Conservation (phyloP, 2,888 invertebrate genomes). For the Melanostoma mellinum region DNA sequence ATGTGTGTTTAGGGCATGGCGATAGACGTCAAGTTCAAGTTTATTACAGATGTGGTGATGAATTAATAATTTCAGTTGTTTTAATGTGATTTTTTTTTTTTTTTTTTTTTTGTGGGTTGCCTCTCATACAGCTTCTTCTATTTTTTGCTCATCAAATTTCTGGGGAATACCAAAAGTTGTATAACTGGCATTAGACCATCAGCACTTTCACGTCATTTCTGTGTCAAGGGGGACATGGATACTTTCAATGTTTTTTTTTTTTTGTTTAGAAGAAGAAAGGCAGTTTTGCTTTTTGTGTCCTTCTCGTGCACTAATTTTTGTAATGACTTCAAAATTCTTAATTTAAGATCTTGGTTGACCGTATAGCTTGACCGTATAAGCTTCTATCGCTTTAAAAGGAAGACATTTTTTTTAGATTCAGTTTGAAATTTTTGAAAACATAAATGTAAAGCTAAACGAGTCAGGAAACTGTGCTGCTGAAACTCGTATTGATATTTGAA, state of each 20-base stretch:
- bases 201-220: slow-evolving; percentile 66
- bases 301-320: no score
- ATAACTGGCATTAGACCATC: slow-evolving; percentile 50
- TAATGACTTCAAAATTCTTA: no score
- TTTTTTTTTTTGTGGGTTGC: slow-evolving; percentile 7
- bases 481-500: no score
- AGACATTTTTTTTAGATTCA: no score
- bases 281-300: no score
- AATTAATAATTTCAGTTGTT: slow-evolving; percentile 60
- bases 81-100: slow-evolving; percentile 29
- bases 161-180: slow-evolving; percentile 72
- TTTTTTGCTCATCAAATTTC: slow-evolving; percentile 57
- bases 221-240: slow-evolving; percentile 11
- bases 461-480: no score
- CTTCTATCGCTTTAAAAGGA: no score
- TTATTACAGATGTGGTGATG: slow-evolving; percentile 72
- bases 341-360: no score
- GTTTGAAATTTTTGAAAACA: no score
- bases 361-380: no score
- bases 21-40: slow-evolving; percentile 71
- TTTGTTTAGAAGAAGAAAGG: background rate
- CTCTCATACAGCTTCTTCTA: slow-evolving; percentile 1
- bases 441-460: no score
- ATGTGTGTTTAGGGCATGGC: slow-evolving; percentile 25
- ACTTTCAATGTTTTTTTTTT: slow-evolving; percentile 14